Percentiles rank a stretch among this genome's conserved stretches.
phyloP scores from a whole-genome alignment of 2,113 vertebrate species.

The Anhinga rufa region DNA sequence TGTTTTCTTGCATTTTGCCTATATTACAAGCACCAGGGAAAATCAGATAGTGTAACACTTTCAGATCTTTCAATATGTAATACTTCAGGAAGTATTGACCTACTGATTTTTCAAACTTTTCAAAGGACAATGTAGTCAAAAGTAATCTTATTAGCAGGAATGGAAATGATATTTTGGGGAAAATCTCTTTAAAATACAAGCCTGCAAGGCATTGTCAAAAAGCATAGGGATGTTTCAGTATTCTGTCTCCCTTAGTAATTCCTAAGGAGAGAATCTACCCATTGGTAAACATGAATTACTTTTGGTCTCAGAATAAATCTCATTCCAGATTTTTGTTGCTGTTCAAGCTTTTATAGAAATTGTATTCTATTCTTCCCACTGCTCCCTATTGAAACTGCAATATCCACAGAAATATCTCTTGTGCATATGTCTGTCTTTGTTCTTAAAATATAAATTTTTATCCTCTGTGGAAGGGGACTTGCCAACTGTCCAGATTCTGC shows the following conservation, averaged over 20 bases:
- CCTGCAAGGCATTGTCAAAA: constrained; percentile 1
- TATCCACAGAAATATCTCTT: not conserved
- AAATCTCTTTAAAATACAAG: not conserved
- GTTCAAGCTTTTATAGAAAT: not conserved
- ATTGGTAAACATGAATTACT: not conserved
- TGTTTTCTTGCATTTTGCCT: not conserved
- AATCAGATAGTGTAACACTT: not conserved
- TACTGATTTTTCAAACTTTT: not conserved
- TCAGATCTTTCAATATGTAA: not conserved
- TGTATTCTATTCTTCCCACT: not conserved
- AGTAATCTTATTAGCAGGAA: not conserved
- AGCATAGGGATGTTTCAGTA: not conserved
- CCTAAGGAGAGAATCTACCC: not conserved
- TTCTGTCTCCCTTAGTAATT: not conserved
- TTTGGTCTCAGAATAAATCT: not conserved
- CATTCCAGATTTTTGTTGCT: not conserved
- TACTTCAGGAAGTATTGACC: not conserved
- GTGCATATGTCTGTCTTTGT: not conserved
- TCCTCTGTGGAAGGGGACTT: not conserved
- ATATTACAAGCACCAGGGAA: not conserved
- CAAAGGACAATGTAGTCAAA: not conserved
- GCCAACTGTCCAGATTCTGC: not conserved
- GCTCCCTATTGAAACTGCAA: not conserved
- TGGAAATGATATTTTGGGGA: not conserved
- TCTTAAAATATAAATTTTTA: not conserved